Percentiles rank a stretch among this genome's conserved stretches.
Evolutionary conservation across 2,888 invertebrate genomes (phyloP).

Genomic region (Slavum lentiscoides): DNA sequence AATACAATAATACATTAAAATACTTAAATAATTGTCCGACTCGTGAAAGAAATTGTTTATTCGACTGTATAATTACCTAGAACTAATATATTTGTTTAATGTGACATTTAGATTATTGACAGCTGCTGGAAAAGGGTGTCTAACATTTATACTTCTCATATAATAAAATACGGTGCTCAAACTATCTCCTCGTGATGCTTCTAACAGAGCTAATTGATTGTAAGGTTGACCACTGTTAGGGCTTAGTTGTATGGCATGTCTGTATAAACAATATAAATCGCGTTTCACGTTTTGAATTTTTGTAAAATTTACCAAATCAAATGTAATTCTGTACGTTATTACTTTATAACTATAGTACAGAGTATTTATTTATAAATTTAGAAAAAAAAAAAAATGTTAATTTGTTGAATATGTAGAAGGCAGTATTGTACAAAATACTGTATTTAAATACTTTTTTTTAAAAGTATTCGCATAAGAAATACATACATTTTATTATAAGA

Average conservation of each 20-base stretch:
- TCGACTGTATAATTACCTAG: slow-evolving; percentile 59
- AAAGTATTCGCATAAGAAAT: too few species aligned
- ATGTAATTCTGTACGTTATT: background rate
- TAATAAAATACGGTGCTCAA: slow-evolving; percentile 85
- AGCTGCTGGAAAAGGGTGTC: slow-evolving; percentile 84
- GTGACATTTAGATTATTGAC: slow-evolving; percentile 78
- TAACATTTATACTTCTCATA: slow-evolving; percentile 78
- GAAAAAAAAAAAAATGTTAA: background rate
- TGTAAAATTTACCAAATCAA: background rate
- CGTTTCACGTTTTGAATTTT: background rate
- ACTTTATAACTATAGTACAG: too few species aligned
- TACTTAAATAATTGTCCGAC: slow-evolving; percentile 55
- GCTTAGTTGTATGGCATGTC: slow-evolving; percentile 74
- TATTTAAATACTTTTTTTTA: too few species aligned
- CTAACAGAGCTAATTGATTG: slow-evolving; percentile 82
- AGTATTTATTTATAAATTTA: background rate
- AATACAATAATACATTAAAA: slow-evolving; percentile 24
- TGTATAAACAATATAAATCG: slow-evolving; percentile 58
- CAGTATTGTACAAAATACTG: too few species aligned
- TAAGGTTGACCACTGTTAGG: slow-evolving; percentile 85
- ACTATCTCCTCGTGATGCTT: slow-evolving; percentile 78
- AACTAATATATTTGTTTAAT: slow-evolving; percentile 64
- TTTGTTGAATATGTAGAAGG: background rate
- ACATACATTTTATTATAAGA: too few species aligned
- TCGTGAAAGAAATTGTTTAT: slow-evolving; percentile 20